A percentile compares a stretch with the other conserved stretches of the same genome.
phyloP scores from a whole-genome alignment of 1,140 invertebrate species.

The Ruditapes philippinarum region DNA sequence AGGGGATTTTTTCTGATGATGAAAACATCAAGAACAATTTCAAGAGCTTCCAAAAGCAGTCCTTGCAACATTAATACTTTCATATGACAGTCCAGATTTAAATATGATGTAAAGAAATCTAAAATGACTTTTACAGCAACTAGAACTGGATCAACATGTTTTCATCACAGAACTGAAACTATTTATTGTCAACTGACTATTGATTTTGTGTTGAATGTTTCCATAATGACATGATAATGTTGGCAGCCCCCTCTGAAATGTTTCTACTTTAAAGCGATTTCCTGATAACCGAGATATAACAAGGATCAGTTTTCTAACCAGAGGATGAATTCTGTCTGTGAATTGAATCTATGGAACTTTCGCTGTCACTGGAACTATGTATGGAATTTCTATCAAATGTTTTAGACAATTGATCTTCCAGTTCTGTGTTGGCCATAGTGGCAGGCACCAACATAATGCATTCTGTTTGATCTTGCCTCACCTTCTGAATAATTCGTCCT shows the following conservation, averaged over 20 bases:
- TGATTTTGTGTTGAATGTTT: conserved; percentile 42
- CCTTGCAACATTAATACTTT: no score
- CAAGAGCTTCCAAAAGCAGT: conserved; percentile 34
- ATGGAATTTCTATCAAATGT: neutral
- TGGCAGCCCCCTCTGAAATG: conserved; percentile 41
- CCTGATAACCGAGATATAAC: conserved; percentile 65
- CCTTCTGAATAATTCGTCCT: conserved; percentile 43
- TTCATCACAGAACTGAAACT: conserved; percentile 62
- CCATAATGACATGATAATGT: conserved; percentile 47
- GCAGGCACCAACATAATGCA: conserved; percentile 32
- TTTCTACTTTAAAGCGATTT: neutral
- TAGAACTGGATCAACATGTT: conserved; percentile 34
- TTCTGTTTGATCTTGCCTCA: conserved; percentile 4
- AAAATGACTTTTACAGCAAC: conserved; percentile 34
- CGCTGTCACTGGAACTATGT: neutral
- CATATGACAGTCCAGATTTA: conserved; percentile 39
- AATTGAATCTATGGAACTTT: neutral
- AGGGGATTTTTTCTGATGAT: conserved; percentile 27
- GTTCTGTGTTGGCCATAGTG: conserved; percentile 26
- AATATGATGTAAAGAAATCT: conserved; percentile 60
- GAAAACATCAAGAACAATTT: conserved; percentile 35
- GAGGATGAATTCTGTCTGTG: no score
- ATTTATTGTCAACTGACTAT: conserved; percentile 51
- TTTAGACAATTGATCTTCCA: neutral
- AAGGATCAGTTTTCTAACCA: conserved; percentile 42